Base-by-base conservation (phyloP, 2,888 invertebrate genomes). In the Eupithecia dodoneata region DNA sequence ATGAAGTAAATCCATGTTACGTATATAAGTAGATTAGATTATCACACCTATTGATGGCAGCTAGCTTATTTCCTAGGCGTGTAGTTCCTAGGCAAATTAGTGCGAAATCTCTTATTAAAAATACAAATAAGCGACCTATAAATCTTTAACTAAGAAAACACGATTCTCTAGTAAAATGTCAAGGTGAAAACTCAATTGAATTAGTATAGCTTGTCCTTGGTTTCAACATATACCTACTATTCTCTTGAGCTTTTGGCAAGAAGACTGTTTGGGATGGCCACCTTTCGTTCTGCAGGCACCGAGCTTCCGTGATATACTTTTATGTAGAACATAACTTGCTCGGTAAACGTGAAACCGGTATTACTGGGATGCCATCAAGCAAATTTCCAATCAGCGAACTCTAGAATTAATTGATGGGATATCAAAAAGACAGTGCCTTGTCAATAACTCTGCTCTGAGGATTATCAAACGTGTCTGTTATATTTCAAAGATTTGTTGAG, bases 301-400 rank as follows among this genome's bases (percentile, higher is more conserved):
- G 55, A 75, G 70, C 72, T 69, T 65, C 12, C 4, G 63, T 30
- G 18, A 4, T 30, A 70, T 65, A 72, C 65, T 74, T 69, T 66
- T 69, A 74, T 42, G 75, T 52, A 65, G 30, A 78, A 76, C 69
- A 52, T 74, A 74, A 76, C 76, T 76, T 59, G 76, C 52, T 78
- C 15, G 18, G 75, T 67, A 52, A 75, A 75, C 47, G 72, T 41
- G 47, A 74, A 78, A 76, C 78, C 74, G 76, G 78, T 78, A 71
- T 71, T n/a, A 55, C 75, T 75, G 59, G 71, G 66, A 72, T 71
- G 41, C 49, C 65, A 65, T 73, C 47, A 45, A 72, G 65, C 72
- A 71, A 47, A 75, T 72, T 13, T 69, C 47, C 44, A 45, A 69
- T 69, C 45, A 12, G 63, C 18, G 18, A 30, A 30, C 10, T 63